Evolutionary conservation across 2,888 invertebrate species (phyloP), one percentile per base, ranked within the genome.

Genomic region (Rosalia funebris): DNA sequence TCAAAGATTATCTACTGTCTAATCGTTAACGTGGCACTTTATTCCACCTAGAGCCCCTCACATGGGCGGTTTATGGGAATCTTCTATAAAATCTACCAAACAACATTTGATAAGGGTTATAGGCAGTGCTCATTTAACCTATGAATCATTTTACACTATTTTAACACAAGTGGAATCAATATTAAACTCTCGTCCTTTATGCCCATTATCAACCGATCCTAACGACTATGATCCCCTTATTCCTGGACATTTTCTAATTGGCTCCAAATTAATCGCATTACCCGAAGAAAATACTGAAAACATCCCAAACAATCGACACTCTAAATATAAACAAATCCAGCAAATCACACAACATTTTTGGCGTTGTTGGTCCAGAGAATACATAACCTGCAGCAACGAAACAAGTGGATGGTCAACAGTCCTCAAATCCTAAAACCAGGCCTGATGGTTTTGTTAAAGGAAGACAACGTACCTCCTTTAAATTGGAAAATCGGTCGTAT

Each of bases 381-480:
- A 56, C 12, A 37, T 9, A 34, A 47, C 17, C 20, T 56, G 11
- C 56, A 56, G 36, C 56, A 56, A 20, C 32, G 56, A n/a, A 46
- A 17, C 19, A 47, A 56, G 20, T 56, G 56, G 56, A 46, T 16
- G 16, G 2, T 25, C 9, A n/a, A 3, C n/a, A 14, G 36, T 17
- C 15, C 17, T 10, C 15, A 12, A 7, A 25, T 25, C 14, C 9
- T 56, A 7, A 56, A 56, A 36, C 36, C 36, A n/a, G 42, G 47
- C 2, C 9, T 20, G 2, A 14, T 56, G 9, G 56, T 56, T 5
- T 15, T 56, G 4, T n/a, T 56, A 19, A 4, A 16, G 2, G 56
- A 56, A 10, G 46, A 45, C 14, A 47, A 56, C 15, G 14, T 47
- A 10, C 11, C 14, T 3, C 56, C 56, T 16, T 10, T 46, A 11